phyloP scores from a whole-genome alignment of 2,797 vertebrate species.

The Bradypodion ventrale region DNA sequence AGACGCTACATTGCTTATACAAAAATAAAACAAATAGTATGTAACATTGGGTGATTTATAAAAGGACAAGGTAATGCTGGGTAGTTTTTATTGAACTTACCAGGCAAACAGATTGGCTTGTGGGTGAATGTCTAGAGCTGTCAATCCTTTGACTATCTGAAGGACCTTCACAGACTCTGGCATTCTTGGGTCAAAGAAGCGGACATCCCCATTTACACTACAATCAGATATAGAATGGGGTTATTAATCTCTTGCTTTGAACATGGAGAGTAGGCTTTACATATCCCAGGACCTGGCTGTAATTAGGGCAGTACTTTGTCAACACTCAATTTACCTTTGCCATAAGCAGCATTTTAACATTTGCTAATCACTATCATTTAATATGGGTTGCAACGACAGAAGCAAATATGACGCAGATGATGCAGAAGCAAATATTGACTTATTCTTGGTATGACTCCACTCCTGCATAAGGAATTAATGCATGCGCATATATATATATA shows the following conservation, averaged over 20 bases:
- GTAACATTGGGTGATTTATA: accelerated
- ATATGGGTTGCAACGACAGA: neutral
- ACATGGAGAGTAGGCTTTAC: accelerated
- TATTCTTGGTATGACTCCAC: neutral
- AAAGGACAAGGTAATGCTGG: neutral
- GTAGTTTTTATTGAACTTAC: slow-evolving; percentile 74
- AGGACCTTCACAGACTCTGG: slow-evolving; percentile 90
- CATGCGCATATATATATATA: too few relatives aligned
- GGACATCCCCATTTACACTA: slow-evolving; percentile 94
- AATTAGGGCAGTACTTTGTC: neutral
- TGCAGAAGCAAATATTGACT: neutral
- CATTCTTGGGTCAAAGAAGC: slow-evolving; percentile 90
- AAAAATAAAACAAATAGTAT: neutral
- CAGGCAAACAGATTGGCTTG: slow-evolving; percentile 95
- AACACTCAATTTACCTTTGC: neutral
- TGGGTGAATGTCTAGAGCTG: slow-evolving; percentile 94
- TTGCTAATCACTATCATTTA: neutral
- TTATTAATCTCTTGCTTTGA: neutral
- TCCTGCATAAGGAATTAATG: neutral
- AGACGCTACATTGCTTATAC: neutral
- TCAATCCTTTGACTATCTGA: slow-evolving; percentile 95
- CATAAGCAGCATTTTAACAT: neutral
- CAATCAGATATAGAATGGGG: neutral
- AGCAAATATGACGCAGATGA: accelerated
- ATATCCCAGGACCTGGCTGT: accelerated